phyloP scores from a whole-genome alignment of 1,140 invertebrate species.

The Trissolcus basalis region DNA sequence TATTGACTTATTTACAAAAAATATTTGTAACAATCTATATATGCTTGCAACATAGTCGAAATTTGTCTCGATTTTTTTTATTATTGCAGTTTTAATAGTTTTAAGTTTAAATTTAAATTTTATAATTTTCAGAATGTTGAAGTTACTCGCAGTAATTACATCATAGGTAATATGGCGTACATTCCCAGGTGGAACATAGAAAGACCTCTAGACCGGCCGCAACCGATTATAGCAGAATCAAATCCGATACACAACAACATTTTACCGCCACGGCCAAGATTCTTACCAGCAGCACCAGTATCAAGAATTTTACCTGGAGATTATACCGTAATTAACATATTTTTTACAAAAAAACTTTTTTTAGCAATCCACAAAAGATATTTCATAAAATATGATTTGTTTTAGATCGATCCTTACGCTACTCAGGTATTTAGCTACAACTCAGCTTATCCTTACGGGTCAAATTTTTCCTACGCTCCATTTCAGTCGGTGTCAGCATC shows the following conservation, averaged over 20 bases:
- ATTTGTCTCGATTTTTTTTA: too few relatives aligned
- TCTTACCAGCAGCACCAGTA: constrained; percentile 52
- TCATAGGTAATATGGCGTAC: constrained; percentile 43
- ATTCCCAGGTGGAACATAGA: constrained; percentile 52
- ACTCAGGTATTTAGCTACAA: constrained; percentile 55
- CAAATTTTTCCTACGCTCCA: constrained; percentile 18
- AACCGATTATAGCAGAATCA: constrained; percentile 29
- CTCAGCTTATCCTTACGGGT: constrained; percentile 41
- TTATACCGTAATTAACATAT: constrained; percentile 60
- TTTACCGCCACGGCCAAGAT: constrained; percentile 23
- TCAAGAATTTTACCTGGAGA: constrained; percentile 60
- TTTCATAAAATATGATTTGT: too few relatives aligned
- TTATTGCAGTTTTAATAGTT: too few relatives aligned
- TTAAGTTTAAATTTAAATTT: background rate
- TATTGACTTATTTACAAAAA: too few relatives aligned
- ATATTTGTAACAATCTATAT: too few relatives aligned
- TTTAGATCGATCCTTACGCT: constrained; percentile 62
- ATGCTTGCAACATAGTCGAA: too few relatives aligned
- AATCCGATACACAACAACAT: constrained; percentile 32
- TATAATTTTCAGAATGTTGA: constrained; percentile 19
- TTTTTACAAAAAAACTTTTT: background rate
- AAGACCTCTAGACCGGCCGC: constrained; percentile 47
- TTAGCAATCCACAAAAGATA: too few relatives aligned
- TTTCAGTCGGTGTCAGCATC: constrained; percentile 10
- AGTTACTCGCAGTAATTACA: constrained; percentile 43